Evolutionary conservation across 2,888 invertebrate species (phyloP).

Genomic region (Cryptophagus acutangulus): DNA sequence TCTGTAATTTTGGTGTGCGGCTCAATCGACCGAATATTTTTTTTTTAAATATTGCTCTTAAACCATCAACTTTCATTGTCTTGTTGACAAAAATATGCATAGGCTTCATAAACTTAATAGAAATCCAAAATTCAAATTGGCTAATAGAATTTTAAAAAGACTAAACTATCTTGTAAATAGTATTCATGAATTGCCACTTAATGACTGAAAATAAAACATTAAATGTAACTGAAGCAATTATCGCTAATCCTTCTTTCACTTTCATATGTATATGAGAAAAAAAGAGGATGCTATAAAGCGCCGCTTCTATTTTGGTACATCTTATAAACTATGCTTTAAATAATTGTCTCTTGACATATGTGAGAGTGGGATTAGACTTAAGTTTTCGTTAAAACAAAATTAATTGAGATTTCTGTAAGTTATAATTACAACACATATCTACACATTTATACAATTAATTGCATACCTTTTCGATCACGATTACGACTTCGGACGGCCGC

Average conservation of each 20-base stretch:
- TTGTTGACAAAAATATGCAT: too few species aligned
- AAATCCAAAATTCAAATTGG: too few species aligned
- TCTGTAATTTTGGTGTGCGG: too few species aligned
- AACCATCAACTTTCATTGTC: too few species aligned
- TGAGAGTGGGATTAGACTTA: slow-evolving; percentile 32
- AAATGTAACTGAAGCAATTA: slow-evolving; percentile 33
- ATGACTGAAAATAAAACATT: too few species aligned
- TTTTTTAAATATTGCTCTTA: too few species aligned
- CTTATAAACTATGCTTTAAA: too few species aligned
- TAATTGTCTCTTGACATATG: slow-evolving; percentile 36
- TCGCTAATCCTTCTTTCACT: slow-evolving; percentile 33
- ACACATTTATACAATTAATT: slow-evolving; percentile 6
- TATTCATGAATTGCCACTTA: too few species aligned
- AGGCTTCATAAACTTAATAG: too few species aligned
- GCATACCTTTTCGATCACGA: slow-evolving; percentile 62
- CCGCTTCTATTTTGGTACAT: slow-evolving; percentile 36
- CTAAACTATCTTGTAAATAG: too few species aligned
- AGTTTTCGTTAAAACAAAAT: slow-evolving; percentile 34
- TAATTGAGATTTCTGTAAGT: slow-evolving; percentile 32
- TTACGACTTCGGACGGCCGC: slow-evolving; percentile 56
- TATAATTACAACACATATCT: slow-evolving; percentile 1
- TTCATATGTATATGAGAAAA: slow-evolving; percentile 23
- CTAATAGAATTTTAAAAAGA: too few species aligned
- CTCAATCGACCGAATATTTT: too few species aligned
- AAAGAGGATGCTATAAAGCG: slow-evolving; percentile 24